Evolutionary conservation across 2,888 invertebrate genomes (phyloP).

Genomic region (Acanthosepion esculentum): DNA sequence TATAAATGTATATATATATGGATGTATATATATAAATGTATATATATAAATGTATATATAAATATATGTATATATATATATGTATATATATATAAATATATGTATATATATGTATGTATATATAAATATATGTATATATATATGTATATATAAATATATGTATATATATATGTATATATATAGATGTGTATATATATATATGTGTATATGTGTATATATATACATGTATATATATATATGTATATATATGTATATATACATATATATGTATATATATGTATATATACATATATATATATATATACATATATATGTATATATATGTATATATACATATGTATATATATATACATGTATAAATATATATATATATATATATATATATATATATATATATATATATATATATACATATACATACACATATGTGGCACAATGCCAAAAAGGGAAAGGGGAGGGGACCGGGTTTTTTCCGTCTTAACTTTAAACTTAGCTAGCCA

Average conservation of each 20-base stretch:
- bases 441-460: no score
- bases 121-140: neutral
- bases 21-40: no score
- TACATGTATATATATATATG: conserved; percentile 2
- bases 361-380: conserved; percentile 49
- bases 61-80: neutral
- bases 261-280: neutral
- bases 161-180: conserved; percentile 10
- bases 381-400: conserved; percentile 46
- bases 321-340: conserved; percentile 23
- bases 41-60: no score
- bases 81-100: neutral
- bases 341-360: neutral
- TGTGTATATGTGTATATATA: neutral
- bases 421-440: no score
- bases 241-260: conserved; percentile 15
- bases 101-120: neutral
- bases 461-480: no score
- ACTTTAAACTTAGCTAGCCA: no score
- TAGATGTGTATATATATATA: neutral
- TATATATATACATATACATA: conserved; percentile 35
- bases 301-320: conserved; percentile 23
- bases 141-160: neutral
- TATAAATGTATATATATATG: no score
- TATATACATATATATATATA: conserved; percentile 34